Conservation (phyloP, 2,113 vertebrate species). For the Oxyura jamaicensis region DNA sequence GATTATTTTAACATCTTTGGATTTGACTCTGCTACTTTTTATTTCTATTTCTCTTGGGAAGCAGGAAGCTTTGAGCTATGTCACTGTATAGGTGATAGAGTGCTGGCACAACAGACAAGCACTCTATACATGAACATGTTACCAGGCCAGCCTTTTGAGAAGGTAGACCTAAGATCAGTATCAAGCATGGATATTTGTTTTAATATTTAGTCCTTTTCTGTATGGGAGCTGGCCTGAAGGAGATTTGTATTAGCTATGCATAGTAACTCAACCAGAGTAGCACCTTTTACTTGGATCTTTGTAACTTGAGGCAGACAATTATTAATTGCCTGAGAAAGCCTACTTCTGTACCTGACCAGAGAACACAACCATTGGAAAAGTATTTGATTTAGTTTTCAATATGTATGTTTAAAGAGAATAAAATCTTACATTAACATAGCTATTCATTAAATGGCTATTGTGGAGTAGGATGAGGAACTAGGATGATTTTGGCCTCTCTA, state of each 20-base stretch:
- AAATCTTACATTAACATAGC: neutral
- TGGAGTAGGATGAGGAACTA: neutral
- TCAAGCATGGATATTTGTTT: constrained; percentile 15
- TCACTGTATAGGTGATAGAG: neutral
- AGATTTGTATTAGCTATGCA: neutral
- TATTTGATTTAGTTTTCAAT: neutral
- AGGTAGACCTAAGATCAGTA: neutral
- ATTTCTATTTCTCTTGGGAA: neutral
- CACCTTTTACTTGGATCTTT: neutral
- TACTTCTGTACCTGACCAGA: neutral
- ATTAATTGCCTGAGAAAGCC: neutral
- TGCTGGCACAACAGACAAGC: neutral
- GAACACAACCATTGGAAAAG: neutral
- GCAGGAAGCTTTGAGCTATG: neutral
- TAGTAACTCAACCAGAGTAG: neutral
- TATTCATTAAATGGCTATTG: neutral
- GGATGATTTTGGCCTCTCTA: neutral
- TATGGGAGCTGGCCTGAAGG: neutral
- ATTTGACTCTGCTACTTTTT: neutral
- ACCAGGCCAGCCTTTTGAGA: neutral
- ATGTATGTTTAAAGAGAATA: neutral
- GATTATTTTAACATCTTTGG: neutral
- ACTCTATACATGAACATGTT: neutral
- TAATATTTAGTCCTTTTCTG: constrained; percentile 17
- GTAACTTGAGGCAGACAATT: neutral